Conservation (phyloP, 2,113 vertebrate genomes). For the Vanacampus margaritifer region DNA sequence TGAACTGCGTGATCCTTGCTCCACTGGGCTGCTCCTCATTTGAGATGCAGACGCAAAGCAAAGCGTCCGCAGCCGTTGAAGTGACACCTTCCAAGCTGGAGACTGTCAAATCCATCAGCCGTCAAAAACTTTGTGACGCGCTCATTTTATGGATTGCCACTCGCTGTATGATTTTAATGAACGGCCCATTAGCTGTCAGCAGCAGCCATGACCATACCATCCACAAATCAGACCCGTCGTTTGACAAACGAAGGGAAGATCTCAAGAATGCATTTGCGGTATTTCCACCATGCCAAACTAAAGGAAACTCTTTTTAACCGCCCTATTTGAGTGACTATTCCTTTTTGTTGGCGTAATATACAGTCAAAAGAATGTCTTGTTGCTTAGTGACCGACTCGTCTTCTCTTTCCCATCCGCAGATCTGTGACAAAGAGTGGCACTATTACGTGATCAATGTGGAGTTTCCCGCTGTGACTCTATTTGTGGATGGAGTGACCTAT, state of each 20-base stretch:
- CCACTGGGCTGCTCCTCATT: neutral
- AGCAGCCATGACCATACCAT: slow-evolving; percentile 44
- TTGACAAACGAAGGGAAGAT: slow-evolving; percentile 25
- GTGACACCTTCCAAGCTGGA: neutral
- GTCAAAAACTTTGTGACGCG: slow-evolving; percentile 16
- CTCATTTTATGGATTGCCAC: slow-evolving; percentile 22
- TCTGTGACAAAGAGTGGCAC: slow-evolving; percentile 98
- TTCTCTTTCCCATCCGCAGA: slow-evolving; percentile 68
- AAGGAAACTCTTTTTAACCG: slow-evolving; percentile 31
- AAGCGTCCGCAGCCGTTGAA: neutral
- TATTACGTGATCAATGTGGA: slow-evolving; percentile 95
- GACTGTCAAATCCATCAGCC: neutral
- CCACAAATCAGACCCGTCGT: slow-evolving; percentile 34
- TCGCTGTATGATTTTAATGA: slow-evolving; percentile 51
- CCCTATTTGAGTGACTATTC: slow-evolving; percentile 22
- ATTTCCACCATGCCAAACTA: slow-evolving; percentile 16
- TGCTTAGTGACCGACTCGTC: neutral
- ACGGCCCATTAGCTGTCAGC: slow-evolving; percentile 56
- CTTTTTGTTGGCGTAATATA: slow-evolving; percentile 1
- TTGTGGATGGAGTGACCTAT: slow-evolving; percentile 90
- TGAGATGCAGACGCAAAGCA: neutral
- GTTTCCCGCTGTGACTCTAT: slow-evolving; percentile 89
- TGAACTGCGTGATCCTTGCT: neutral
- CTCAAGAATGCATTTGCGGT: slow-evolving; percentile 26
- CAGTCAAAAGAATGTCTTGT: neutral